Conservation (phyloP, 2,797 vertebrate species). For the Jordanella pulchra region DNA sequence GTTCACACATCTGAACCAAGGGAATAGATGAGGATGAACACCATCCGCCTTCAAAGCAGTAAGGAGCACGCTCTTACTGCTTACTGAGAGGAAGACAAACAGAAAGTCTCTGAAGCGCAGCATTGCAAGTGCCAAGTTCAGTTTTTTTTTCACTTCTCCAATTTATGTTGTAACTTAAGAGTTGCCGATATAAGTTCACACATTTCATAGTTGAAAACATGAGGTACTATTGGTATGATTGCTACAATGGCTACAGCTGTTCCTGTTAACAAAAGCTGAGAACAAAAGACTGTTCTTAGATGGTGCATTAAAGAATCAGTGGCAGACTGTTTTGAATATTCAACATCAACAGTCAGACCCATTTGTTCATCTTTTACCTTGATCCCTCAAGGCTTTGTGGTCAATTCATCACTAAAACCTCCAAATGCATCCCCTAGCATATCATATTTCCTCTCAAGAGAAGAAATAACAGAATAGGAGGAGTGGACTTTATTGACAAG, state of each 20-base stretch:
- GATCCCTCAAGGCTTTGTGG: neutral
- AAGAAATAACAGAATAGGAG: neutral
- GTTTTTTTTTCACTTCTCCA: conserved; percentile 5
- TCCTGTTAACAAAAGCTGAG: neutral
- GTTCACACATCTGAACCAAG: conserved; percentile 39
- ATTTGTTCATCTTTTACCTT: conserved; percentile 9
- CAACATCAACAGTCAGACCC: conserved; percentile 3
- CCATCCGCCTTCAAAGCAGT: conserved; percentile 30
- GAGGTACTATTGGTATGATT: neutral
- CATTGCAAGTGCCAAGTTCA: conserved; percentile 12
- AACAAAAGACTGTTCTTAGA: conserved; percentile 6
- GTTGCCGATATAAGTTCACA: neutral
- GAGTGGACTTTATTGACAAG: neutral
- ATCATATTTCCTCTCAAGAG: neutral
- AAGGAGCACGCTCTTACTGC: conserved; percentile 18
- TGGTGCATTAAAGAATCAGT: conserved; percentile 3
- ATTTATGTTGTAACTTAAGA: conserved; percentile 12
- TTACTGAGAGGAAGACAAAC: conserved; percentile 20
- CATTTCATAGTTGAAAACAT: conserved; percentile 4
- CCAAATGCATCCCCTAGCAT: neutral
- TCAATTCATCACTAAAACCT: conserved; percentile 5
- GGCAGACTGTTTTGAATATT: conserved; percentile 21
- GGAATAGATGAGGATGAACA: conserved; percentile 32
- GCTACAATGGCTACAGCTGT: neutral
- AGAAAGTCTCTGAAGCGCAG: conserved; percentile 1